phyloP scores from a whole-genome alignment of 2,888 invertebrate species.

The Lottia scabra region DNA sequence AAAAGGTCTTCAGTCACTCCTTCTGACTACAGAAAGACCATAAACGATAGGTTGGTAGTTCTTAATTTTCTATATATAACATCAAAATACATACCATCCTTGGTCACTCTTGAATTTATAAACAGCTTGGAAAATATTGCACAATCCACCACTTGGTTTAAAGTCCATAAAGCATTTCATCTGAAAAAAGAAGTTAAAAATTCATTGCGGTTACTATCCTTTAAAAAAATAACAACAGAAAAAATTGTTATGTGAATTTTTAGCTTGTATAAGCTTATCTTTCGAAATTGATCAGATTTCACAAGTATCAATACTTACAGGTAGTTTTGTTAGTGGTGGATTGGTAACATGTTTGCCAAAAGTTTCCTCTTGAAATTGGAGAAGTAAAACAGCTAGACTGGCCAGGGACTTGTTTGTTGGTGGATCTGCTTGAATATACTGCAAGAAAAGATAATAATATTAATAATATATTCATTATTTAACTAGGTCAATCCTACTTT shows the following conservation, averaged over 20 bases:
- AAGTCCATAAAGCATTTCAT: slow-evolving; percentile 96
- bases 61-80: too few relatives aligned
- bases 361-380: slow-evolving; percentile 97
- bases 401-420: slow-evolving; percentile 93
- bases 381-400: slow-evolving; percentile 85
- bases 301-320: slow-evolving; percentile 70
- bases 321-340: slow-evolving; percentile 74
- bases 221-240: too few relatives aligned
- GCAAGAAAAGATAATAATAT: slow-evolving; percentile 17
- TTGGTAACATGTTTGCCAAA: slow-evolving; percentile 93
- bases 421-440: slow-evolving; percentile 93
- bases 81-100: slow-evolving; percentile 74
- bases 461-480: too few relatives aligned
- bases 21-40: too few relatives aligned
- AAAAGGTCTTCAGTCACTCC: too few relatives aligned
- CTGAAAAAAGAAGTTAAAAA: too few relatives aligned
- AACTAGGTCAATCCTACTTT: too few relatives aligned
- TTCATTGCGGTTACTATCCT: too few relatives aligned
- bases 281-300: too few relatives aligned
- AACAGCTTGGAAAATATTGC: slow-evolving; percentile 92
- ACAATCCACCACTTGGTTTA: slow-evolving; percentile 91
- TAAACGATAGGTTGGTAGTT: too few relatives aligned
- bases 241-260: too few relatives aligned
- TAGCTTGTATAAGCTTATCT: too few relatives aligned
- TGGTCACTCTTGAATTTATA: slow-evolving; percentile 97